These are phyloP conservation scores for Bembecia ichneumoniformis DNA, from an alignment of 2,888 invertebrate genomes.

Conservation along the genomic window DNA sequence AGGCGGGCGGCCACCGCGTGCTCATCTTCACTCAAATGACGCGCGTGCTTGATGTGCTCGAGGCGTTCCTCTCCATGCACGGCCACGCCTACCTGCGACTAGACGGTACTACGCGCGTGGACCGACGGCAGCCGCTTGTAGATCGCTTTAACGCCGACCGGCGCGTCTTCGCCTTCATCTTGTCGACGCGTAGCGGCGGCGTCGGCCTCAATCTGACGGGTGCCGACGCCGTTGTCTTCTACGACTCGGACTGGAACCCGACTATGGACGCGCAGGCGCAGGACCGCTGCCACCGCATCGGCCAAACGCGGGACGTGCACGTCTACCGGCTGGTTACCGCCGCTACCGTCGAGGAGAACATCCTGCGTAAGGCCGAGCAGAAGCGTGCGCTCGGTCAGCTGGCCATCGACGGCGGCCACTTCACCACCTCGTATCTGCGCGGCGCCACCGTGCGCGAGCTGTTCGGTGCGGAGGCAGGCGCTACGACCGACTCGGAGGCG, in stretches of 20 bases:
- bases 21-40: conserved; percentile 99
- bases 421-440: conserved; percentile 97
- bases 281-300: conserved; percentile 98
- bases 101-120: conserved; percentile 96
- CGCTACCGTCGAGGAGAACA: conserved; percentile 98
- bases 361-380: conserved; percentile 98
- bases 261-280: conserved; percentile 98
- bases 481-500: conserved; percentile 20
- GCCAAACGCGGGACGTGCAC: conserved; percentile 98
- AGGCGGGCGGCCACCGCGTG: conserved; percentile 88
- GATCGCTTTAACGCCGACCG: conserved; percentile 97
- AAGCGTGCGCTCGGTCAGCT: conserved; percentile 95
- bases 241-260: conserved; percentile 99
- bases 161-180: conserved; percentile 96
- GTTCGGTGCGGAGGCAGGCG: conserved; percentile 81
- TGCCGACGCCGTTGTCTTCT: conserved; percentile 99
- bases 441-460: conserved; percentile 75
- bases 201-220: conserved; percentile 98
- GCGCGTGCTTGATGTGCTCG: conserved; percentile 97
- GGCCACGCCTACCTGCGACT: conserved; percentile 96
- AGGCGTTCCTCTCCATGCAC: conserved; percentile 96
- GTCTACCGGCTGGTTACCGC: conserved; percentile 98
- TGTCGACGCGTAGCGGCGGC: conserved; percentile 98
- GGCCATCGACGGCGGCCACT: conserved; percentile 98
- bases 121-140: conserved; percentile 91